phyloP scores from a whole-genome alignment of 2,888 invertebrate genomes.

The Patella pellucida region DNA sequence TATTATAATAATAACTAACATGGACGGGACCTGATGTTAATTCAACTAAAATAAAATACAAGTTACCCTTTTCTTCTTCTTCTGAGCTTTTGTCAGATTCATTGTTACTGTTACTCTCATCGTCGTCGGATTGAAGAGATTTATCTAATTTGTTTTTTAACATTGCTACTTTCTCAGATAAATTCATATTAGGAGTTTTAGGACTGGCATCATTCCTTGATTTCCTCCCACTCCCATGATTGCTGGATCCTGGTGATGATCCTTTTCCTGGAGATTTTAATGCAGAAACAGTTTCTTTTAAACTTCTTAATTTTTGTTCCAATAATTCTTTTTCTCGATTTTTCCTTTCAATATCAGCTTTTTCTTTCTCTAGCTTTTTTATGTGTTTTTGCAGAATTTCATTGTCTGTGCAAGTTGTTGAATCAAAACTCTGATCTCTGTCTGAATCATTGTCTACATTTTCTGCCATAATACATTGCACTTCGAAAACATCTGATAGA shows the following conservation, averaged over 20 bases:
- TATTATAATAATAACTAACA: too few relatives aligned
- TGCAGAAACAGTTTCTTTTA: constrained; percentile 34
- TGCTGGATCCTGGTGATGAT: background rate
- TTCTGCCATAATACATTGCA: constrained; percentile 9
- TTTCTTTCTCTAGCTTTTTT: constrained; percentile 37
- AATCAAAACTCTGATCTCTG: too few relatives aligned
- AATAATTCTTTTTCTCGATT: constrained; percentile 34
- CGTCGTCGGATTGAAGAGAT: background rate
- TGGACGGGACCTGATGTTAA: too few relatives aligned
- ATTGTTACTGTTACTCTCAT: constrained; percentile 2
- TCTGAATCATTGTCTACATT: background rate
- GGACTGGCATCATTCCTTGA: background rate
- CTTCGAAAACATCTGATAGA: background rate
- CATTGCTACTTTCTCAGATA: background rate
- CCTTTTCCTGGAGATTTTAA: constrained; percentile 23
- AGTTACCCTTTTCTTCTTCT: background rate
- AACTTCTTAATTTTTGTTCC: constrained; percentile 35
- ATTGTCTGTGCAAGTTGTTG: constrained; percentile 24
- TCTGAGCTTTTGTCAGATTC: background rate
- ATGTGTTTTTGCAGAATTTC: constrained; percentile 37
- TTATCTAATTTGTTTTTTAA: background rate
- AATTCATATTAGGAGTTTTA: background rate
- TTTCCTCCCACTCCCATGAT: background rate
- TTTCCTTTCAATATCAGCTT: constrained; percentile 36
- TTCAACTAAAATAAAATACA: too few relatives aligned